phyloP scores from a whole-genome alignment of 2,113 vertebrate genomes.

The Nesogale talazaci region DNA sequence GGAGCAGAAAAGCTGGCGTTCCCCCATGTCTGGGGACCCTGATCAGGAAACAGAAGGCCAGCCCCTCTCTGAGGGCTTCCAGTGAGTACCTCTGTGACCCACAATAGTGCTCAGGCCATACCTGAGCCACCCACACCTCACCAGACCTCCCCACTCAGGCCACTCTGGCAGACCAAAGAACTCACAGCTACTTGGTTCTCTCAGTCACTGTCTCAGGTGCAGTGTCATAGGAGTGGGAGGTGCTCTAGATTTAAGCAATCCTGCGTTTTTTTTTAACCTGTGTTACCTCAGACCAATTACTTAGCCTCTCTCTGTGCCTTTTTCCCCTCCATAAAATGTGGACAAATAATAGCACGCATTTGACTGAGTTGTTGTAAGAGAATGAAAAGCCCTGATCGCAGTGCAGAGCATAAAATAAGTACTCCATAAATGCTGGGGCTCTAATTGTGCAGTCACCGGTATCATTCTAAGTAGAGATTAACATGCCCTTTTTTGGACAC shows the following conservation, averaged over 20 bases:
- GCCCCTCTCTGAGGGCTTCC: not conserved
- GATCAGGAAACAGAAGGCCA: not conserved
- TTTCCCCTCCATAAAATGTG: not conserved
- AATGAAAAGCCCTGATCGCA: not conserved
- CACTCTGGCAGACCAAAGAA: not conserved
- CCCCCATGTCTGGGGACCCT: not conserved
- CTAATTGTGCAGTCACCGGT: not conserved
- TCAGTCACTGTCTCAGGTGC: not conserved
- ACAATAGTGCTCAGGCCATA: not conserved
- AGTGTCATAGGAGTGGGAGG: not conserved
- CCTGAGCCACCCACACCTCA: not conserved
- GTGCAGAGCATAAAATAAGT: not conserved
- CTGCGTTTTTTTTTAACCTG: not conserved
- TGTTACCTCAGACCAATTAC: not conserved
- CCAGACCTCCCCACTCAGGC: not conserved
- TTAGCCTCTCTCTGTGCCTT: not conserved
- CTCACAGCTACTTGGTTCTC: not conserved
- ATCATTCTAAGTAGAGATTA: not conserved
- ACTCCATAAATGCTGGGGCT: not conserved
- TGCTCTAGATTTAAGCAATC: not conserved
- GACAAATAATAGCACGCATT: not conserved
- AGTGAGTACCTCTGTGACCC: not conserved
- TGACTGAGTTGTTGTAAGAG: not conserved
- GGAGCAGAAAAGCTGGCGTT: not conserved
- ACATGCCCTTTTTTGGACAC: constrained; percentile 32